These are phyloP conservation scores for Coilia nasus DNA, from an alignment of 2,797 vertebrate genomes.

Conservation along the genomic window DNA sequence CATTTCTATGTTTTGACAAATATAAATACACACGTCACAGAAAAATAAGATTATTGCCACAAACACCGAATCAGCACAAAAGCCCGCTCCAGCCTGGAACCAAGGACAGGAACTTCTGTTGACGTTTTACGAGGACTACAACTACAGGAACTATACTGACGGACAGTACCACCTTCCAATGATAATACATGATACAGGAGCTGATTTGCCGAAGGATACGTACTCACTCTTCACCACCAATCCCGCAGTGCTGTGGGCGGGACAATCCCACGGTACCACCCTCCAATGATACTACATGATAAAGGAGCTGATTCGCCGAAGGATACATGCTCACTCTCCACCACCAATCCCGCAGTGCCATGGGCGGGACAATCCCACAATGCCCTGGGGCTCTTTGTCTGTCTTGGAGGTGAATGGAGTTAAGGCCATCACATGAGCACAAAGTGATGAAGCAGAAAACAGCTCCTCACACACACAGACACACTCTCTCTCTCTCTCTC, in stretches of 20 bases:
- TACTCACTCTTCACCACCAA: not conserved
- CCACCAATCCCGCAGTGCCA: not conserved
- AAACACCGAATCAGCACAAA: conserved; percentile 56
- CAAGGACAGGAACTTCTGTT: conserved; percentile 43
- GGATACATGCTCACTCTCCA: not conserved
- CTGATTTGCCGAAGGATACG: not conserved
- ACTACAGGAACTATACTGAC: not conserved
- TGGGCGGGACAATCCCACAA: not conserved
- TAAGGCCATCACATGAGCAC: conserved; percentile 11
- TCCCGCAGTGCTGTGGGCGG: not conserved
- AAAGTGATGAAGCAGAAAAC: not conserved
- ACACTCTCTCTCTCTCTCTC: not conserved
- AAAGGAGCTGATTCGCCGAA: not conserved
- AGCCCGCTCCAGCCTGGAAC: conserved; percentile 45
- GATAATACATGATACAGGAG: not conserved
- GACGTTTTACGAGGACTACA: conserved; percentile 10
- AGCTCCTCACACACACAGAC: conserved; percentile 48
- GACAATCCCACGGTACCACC: not conserved
- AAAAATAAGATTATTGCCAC: conserved; percentile 56
- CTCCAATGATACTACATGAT: not conserved
- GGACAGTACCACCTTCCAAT: not conserved
- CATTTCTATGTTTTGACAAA: conserved; percentile 52
- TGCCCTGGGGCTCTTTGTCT: not conserved
- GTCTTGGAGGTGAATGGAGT: not conserved
- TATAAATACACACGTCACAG: conserved; percentile 69